These are phyloP conservation scores for Phyllotis vaccarum DNA, from an alignment of 2,797 vertebrate genomes.

Conservation along the genomic window DNA sequence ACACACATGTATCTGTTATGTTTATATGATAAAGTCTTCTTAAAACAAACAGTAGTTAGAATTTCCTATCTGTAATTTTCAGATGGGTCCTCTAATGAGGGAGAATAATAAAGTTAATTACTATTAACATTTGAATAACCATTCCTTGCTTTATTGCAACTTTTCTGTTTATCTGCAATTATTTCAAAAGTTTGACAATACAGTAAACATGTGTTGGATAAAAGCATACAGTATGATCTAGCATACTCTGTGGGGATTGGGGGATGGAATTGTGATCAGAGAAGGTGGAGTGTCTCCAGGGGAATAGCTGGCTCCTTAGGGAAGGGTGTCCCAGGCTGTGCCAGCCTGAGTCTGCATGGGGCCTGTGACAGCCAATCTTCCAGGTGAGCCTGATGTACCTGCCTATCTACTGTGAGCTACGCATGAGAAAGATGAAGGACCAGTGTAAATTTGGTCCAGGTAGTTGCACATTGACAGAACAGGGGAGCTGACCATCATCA, in stretches of 20 bases:
- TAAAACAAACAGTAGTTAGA: neutral
- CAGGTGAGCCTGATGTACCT: neutral
- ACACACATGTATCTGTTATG: neutral
- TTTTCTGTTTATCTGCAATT: slow-evolving; percentile 28
- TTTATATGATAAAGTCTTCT: neutral
- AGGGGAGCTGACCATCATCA: neutral
- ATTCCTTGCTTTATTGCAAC: neutral
- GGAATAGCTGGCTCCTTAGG: neutral
- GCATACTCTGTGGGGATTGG: too few species aligned
- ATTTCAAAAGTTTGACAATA: slow-evolving; percentile 40
- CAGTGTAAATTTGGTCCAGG: neutral
- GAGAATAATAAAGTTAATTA: neutral
- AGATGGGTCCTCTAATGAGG: neutral
- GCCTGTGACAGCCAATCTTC: neutral
- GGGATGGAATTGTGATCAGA: neutral
- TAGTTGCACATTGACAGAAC: neutral
- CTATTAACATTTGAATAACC: neutral
- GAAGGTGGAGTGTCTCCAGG: neutral
- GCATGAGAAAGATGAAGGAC: neutral
- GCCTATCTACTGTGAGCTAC: neutral
- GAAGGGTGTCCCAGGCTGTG: neutral
- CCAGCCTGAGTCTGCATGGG: neutral
- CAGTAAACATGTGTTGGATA: neutral
- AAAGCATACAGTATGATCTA: neutral
- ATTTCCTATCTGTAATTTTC: slow-evolving; percentile 9